Percentiles rank a stretch among this genome's conserved stretches.
Conservation (phyloP, 1,140 invertebrate species). For the Fopius arisanus region DNA sequence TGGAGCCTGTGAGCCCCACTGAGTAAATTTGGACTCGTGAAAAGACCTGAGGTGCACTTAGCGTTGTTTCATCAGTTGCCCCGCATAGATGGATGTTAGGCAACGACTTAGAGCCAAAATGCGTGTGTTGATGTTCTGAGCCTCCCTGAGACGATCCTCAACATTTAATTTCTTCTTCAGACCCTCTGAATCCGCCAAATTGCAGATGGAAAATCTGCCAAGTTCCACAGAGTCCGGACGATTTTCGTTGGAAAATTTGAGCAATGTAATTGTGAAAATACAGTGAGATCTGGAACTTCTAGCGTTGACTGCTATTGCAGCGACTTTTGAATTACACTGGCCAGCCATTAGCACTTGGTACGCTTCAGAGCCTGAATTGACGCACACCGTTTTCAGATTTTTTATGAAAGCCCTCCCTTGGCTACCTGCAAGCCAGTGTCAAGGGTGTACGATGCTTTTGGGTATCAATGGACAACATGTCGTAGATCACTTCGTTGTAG, state of each 20-base stretch:
- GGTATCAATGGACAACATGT: constrained; percentile 72
- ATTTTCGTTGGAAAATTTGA: constrained; percentile 66
- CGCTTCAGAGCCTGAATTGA: constrained; percentile 80
- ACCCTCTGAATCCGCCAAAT: no score
- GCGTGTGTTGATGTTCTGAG: no score
- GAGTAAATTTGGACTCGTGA: constrained; percentile 80
- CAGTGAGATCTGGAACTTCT: constrained; percentile 88
- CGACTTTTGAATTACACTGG: constrained; percentile 81
- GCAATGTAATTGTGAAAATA: constrained; percentile 85
- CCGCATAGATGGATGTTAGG: constrained; percentile 73
- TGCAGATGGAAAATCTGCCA: no score
- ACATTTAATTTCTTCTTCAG: no score
- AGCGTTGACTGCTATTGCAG: constrained; percentile 84
- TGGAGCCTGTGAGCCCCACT: constrained; percentile 79
- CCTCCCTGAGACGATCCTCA: no score
- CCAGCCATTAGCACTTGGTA: constrained; percentile 82
- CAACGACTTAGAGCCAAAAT: constrained; percentile 86
- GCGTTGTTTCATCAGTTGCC: constrained; percentile 54
- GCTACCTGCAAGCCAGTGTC: constrained; percentile 69
- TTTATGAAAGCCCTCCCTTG: constrained; percentile 78
- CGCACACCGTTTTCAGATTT: constrained; percentile 79
- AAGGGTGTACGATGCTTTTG: constrained; percentile 63
- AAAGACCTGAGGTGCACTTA: constrained; percentile 73
- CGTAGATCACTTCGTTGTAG: constrained; percentile 92
- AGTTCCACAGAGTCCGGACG: constrained; percentile 62